A percentile compares a stretch with the other conserved stretches of the same genome.
These are phyloP conservation scores for Macrophya annulata DNA, from an alignment of 2,888 invertebrate genomes.

Conservation along the genomic window DNA sequence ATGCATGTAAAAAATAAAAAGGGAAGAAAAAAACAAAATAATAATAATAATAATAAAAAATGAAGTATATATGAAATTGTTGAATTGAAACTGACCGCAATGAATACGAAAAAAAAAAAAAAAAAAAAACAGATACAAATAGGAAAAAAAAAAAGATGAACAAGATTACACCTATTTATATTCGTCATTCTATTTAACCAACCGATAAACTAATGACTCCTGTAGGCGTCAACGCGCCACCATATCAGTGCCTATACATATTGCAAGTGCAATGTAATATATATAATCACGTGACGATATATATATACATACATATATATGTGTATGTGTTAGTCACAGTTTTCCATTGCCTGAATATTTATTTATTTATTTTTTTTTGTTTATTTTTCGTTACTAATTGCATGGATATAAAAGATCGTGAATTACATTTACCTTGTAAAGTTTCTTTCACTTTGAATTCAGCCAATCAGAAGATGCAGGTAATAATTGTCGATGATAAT, in stretches of 20 bases:
- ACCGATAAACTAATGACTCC: conserved; percentile 25
- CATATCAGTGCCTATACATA: not conserved
- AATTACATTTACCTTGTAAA: not conserved
- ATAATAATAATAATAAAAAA: too few species aligned
- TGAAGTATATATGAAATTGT: not conserved
- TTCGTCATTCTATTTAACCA: conserved; percentile 15
- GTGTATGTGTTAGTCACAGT: not conserved
- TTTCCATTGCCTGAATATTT: not conserved
- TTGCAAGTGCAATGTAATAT: conserved; percentile 26
- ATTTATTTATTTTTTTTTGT: not conserved
- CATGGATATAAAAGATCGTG: too few species aligned
- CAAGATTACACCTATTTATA: conserved; percentile 23
- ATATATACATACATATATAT: not conserved
- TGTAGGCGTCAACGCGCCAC: conserved; percentile 34
- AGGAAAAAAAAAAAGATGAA: not conserved
- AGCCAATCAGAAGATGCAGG: too few species aligned
- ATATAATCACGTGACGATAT: conserved; percentile 30
- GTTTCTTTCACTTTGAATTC: too few species aligned
- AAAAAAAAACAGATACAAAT: not conserved
- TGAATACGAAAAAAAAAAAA: not conserved
- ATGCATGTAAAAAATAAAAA: too few species aligned
- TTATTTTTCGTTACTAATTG: too few species aligned
- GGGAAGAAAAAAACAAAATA: too few species aligned
- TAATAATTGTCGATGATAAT: too few species aligned
- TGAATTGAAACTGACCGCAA: not conserved